A percentile compares a stretch with the other conserved stretches of the same genome.
Evolutionary conservation across 2,113 vertebrate species (phyloP).

Genomic region (Seriola aureovittata): DNA sequence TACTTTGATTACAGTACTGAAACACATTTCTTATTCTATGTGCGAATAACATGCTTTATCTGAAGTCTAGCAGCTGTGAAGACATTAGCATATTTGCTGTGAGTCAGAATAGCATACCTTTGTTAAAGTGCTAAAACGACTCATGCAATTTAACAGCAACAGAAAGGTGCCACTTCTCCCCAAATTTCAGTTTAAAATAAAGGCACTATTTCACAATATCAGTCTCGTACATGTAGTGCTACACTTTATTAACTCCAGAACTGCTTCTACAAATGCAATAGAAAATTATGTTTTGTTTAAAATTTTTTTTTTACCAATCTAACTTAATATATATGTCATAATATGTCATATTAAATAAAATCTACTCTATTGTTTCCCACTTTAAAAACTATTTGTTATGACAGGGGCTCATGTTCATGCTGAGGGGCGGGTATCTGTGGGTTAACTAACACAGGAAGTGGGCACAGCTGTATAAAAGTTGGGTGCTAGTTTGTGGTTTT

Average conservation of each 20-base stretch:
- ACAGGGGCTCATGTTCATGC: slow-evolving; percentile 24
- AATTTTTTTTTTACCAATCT: not conserved
- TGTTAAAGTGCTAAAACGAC: slow-evolving; percentile 69
- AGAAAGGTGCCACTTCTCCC: slow-evolving; percentile 18
- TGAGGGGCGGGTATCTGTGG: slow-evolving; percentile 60
- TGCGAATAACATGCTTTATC: slow-evolving; percentile 74
- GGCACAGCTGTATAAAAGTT: slow-evolving; percentile 74
- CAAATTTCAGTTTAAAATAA: slow-evolving; percentile 44
- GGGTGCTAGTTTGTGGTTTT: slow-evolving; percentile 70
- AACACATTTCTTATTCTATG: slow-evolving; percentile 51
- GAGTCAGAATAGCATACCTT: slow-evolving; percentile 66
- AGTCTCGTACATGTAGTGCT: not conserved
- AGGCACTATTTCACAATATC: not conserved
- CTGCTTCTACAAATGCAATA: not conserved
- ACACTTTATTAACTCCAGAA: not conserved
- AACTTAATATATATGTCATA: not conserved
- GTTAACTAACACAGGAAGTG: slow-evolving; percentile 82
- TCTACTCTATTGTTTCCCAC: not conserved
- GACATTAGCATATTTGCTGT: slow-evolving; percentile 68
- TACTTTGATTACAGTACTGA: slow-evolving; percentile 68
- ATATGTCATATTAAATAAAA: not conserved
- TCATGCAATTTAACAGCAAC: slow-evolving; percentile 58
- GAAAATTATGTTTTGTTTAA: not conserved
- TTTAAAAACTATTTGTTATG: slow-evolving; percentile 8
- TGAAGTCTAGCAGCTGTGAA: slow-evolving; percentile 75